phyloP scores from a whole-genome alignment of 2,797 vertebrate species.

The Myotis myotis region DNA sequence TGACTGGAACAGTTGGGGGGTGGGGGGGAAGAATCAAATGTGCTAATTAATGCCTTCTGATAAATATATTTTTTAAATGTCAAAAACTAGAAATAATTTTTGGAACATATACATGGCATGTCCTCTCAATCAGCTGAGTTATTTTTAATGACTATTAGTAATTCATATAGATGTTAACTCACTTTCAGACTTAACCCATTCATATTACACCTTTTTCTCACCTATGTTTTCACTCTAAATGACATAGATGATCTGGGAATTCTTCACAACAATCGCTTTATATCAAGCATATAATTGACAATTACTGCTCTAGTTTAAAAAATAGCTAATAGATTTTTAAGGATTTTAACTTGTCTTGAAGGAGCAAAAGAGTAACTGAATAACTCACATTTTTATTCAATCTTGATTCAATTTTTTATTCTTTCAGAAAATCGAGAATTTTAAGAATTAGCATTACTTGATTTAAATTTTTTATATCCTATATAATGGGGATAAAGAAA shows the following conservation, averaged over 20 bases:
- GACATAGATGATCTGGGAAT: neutral
- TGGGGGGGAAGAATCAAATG: neutral
- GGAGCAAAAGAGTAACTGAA: constrained; percentile 24
- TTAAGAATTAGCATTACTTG: constrained; percentile 32
- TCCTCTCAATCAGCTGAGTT: constrained; percentile 1
- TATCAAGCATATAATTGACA: constrained; percentile 27
- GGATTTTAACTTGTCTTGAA: constrained; percentile 24
- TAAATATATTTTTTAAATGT: constrained; percentile 32
- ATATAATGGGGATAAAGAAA: constrained; percentile 35
- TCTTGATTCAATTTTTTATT: constrained; percentile 25
- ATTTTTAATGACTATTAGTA: constrained; percentile 50
- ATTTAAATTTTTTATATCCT: constrained; percentile 9
- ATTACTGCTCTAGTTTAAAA: constrained; percentile 9
- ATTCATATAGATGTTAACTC: constrained; percentile 35
- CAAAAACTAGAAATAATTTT: neutral
- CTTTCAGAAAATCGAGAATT: constrained; percentile 44
- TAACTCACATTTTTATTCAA: constrained; percentile 50
- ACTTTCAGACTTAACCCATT: constrained; percentile 19
- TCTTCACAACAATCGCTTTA: neutral
- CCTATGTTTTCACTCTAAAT: constrained; percentile 34
- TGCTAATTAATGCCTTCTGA: neutral
- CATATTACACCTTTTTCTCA: constrained; percentile 18
- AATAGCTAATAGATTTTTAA: neutral
- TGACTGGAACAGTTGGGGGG: neutral
- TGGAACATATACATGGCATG: neutral